Evolutionary conservation across 2,888 invertebrate genomes (phyloP).

Genomic region (Scaptomyza parva): DNA sequence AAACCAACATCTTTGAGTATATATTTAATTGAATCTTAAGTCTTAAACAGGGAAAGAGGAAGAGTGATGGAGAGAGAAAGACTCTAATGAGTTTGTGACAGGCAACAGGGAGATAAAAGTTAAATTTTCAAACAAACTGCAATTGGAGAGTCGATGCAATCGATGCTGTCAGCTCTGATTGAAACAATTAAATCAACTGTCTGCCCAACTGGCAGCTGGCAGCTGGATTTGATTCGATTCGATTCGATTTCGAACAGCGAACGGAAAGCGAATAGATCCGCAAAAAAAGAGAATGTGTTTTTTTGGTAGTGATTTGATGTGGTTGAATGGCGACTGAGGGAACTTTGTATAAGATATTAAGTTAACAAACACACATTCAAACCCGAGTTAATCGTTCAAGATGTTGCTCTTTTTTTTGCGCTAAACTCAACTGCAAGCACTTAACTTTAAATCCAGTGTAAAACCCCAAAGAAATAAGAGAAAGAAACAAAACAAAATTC

Average conservation of each 20-base stretch:
- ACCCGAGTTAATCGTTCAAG: not conserved
- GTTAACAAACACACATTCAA: not conserved
- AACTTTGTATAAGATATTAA: not conserved
- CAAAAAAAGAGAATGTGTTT: constrained; percentile 35
- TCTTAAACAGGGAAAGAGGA: not conserved
- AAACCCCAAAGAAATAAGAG: not conserved
- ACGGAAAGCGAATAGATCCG: constrained; percentile 27
- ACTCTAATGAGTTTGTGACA: not conserved
- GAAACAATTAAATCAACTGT: not conserved
- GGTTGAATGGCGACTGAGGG: constrained; percentile 51
- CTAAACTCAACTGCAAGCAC: not conserved
- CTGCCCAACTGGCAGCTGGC: too few relatives aligned
- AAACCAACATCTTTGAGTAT: not conserved
- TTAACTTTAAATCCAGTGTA: not conserved
- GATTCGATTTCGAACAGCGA: too few relatives aligned
- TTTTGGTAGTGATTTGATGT: constrained; percentile 60
- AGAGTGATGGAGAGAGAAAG: too few relatives aligned
- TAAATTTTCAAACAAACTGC: not conserved
- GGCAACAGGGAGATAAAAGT: not conserved
- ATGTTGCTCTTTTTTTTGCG: not conserved
- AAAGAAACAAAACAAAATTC: constrained; percentile 5
- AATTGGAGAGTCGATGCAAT: not conserved
- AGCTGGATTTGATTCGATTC: constrained; percentile 19
- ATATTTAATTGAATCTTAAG: not conserved
- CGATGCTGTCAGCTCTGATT: not conserved